Conservation (phyloP, 2,888 invertebrate species). For the Ectemnius cavifrons region DNA sequence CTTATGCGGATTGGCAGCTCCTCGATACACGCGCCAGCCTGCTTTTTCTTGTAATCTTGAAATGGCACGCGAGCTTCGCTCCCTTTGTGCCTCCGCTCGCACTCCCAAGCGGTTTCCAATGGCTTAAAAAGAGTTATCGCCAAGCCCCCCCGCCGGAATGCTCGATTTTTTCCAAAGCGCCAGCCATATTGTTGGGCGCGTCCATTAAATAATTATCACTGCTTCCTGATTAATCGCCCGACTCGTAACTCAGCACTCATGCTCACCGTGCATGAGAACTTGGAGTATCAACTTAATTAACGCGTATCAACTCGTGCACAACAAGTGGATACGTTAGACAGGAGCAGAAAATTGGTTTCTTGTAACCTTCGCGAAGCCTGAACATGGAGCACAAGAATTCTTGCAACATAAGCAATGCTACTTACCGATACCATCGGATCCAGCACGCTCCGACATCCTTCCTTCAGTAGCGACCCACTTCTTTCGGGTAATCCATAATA, state of each 20-base stretch:
- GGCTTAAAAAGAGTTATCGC: constrained; percentile 44
- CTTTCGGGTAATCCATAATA: too few species aligned
- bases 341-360: too few species aligned
- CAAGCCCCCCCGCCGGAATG: constrained; percentile 14
- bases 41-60: constrained; percentile 47
- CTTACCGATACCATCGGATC: too few species aligned
- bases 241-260: constrained; percentile 4
- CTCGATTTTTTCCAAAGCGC: constrained; percentile 13
- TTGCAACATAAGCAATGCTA: too few species aligned
- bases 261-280: too few species aligned
- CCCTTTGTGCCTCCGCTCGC: constrained; percentile 22
- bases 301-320: too few species aligned
- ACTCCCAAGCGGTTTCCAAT: constrained; percentile 30
- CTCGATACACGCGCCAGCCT: constrained; percentile 31
- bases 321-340: too few species aligned
- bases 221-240: constrained; percentile 46
- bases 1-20: constrained; percentile 35
- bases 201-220: constrained; percentile 46
- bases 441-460: too few species aligned
- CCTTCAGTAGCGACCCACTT: too few species aligned
- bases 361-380: too few species aligned
- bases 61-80: constrained; percentile 33
- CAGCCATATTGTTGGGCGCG: constrained; percentile 5
- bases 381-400: too few species aligned
- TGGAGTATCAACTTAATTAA: too few species aligned